Evolutionary conservation across 2,888 invertebrate species (phyloP).

Genomic region (Biston stratarius): DNA sequence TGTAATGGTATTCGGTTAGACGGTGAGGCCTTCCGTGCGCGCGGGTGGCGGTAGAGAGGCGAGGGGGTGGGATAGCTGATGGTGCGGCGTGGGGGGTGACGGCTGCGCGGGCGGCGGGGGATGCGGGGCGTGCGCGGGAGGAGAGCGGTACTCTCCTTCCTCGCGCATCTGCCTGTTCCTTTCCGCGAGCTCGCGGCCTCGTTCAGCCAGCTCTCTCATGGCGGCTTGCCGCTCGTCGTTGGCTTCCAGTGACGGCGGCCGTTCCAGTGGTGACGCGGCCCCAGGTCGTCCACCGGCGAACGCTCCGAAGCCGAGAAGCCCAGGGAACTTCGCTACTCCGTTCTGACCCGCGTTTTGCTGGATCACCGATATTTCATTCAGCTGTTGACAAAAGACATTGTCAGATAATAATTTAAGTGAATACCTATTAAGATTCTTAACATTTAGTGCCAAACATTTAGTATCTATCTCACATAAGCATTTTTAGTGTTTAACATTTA

Average conservation of each 20-base stretch:
- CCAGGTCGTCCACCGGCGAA: slow-evolving; percentile 86
- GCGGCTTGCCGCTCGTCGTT: slow-evolving; percentile 80
- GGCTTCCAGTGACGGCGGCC: slow-evolving; percentile 79
- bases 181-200: slow-evolving; percentile 84
- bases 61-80: slow-evolving; percentile 80
- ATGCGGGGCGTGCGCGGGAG: slow-evolving; percentile 73
- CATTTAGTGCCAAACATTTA: too few relatives aligned
- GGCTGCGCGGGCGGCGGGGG: slow-evolving; percentile 78
- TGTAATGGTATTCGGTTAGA: slow-evolving; percentile 77
- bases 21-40: slow-evolving; percentile 91
- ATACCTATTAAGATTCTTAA: too few relatives aligned
- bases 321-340: slow-evolving; percentile 90
- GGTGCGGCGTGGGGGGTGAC: slow-evolving; percentile 84
- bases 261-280: slow-evolving; percentile 83
- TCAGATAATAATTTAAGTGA: not conserved
- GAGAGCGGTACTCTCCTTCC: slow-evolving; percentile 80
- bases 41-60: slow-evolving; percentile 88
- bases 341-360: slow-evolving; percentile 91
- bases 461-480: too few relatives aligned
- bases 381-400: slow-evolving; percentile 72
- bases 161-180: slow-evolving; percentile 83
- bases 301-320: slow-evolving; percentile 92
- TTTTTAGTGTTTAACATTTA: too few relatives aligned
- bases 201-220: slow-evolving; percentile 84
- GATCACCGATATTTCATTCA: slow-evolving; percentile 93